Evolutionary conservation across 2,888 invertebrate genomes (phyloP), one percentile per base, ranked within the genome.

Genomic region (Athripsodes cinereus): DNA sequence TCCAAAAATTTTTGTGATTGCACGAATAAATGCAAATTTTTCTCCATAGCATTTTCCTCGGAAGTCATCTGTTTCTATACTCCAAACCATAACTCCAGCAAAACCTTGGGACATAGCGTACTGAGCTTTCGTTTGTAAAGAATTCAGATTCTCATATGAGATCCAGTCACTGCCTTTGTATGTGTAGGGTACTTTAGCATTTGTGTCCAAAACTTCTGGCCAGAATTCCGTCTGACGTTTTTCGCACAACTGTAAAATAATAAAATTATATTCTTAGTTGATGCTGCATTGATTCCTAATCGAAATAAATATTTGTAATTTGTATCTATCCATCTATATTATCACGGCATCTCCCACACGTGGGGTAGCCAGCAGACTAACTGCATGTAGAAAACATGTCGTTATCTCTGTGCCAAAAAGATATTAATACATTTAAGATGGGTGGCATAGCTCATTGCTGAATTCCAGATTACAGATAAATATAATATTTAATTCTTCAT

Each of bases 51-150:
- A 81, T 2, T 65, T 64, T 11, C 81, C 82, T 13, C 59, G 68
- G 65, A 81, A 79, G 66, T 84, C 84, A 55, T 84, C 84, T 0
- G 80, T 80, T 66, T 84, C 84, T 11, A 84, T 68, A 22, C 81
- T 79, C 84, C 84, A 84, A 2, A 82, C 65, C 83, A 84, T 83
- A 1, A 73, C 75, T 53, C 83, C 85, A 22, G 76, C 82, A 5
- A 84, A 65, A 64, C 73, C 64, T 65, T 66, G 53, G 58, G 69
- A 60, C 58, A 58, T 55, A 21, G 58, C 60, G 26, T 40, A 47
- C 2, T 55, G 18, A 5, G 49, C 20, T 19, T 60, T 57, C 31
- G 55, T 40, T 1, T 22, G 22, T 31, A 74, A 64, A 18, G 73
- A 72, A 52, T 67, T 62, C 6, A 65, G 64, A 61, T 72, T 67